phyloP scores from a whole-genome alignment of 2,113 vertebrate genomes.

The Oplegnathus fasciatus region DNA sequence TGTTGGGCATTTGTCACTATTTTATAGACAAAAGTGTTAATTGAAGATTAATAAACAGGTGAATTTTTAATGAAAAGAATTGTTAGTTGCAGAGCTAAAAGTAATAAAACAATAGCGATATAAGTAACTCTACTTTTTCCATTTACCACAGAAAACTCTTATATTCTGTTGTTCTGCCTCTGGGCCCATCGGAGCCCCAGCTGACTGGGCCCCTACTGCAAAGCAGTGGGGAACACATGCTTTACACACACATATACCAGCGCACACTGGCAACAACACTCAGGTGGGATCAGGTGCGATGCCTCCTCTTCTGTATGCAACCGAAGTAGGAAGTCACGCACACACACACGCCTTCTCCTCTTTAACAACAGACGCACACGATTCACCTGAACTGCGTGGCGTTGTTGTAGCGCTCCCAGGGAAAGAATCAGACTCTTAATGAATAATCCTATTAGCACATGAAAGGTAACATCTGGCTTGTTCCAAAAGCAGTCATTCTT shows the following conservation, averaged over 20 bases:
- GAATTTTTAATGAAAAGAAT: background rate
- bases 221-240: slow-evolving; percentile 35
- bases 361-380: background rate
- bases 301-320: slow-evolving; percentile 12
- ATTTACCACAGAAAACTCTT: background rate
- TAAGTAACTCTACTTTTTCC: background rate
- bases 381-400: slow-evolving; percentile 33
- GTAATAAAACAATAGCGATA: background rate
- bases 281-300: slow-evolving; percentile 60
- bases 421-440: slow-evolving; percentile 65
- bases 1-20: background rate
- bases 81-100: background rate
- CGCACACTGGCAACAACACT: slow-evolving; percentile 33
- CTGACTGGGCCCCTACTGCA: slow-evolving; percentile 17
- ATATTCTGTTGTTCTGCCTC: slow-evolving; percentile 13
- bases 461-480: slow-evolving; percentile 82
- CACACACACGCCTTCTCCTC: background rate
- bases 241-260: slow-evolving; percentile 36
- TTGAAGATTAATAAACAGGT: background rate
- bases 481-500: slow-evolving; percentile 63
- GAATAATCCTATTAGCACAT: slow-evolving; percentile 84
- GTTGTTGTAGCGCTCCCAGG: slow-evolving; percentile 31
- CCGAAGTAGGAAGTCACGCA: slow-evolving; percentile 9
- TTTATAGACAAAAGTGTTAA: background rate
- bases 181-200: slow-evolving; percentile 31